Evolutionary conservation across 1,140 invertebrate species (phyloP), one percentile per base, ranked within the genome.

Genomic region (Saccostrea echinata): DNA sequence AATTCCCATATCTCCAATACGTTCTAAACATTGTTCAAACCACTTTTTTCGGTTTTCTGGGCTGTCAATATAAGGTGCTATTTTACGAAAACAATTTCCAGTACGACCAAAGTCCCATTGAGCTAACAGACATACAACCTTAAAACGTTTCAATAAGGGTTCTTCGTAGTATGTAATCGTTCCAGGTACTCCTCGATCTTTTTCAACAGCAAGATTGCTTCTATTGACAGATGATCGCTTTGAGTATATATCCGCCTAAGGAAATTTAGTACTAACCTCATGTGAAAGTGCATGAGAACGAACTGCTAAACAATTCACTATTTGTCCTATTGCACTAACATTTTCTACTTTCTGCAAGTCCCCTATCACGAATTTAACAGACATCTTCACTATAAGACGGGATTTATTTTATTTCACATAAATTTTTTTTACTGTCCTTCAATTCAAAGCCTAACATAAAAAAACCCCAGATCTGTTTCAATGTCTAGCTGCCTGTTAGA

Each of bases 11-110:
- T 16, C 24, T 33, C 13, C 68, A 71, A 71, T 24, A 27, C 30
- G 12, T 24, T 71, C 24, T 71, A 71, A 71, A 33, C 68, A 71
- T 33, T 16, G 68, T 71, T 71, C 68, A 71, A 71, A 71, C 68
- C 13, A 71, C 64, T 24, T 24, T 24, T 11, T 24, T 71, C 68
- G 1, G 68, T 71, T 33, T 71, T 71, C 68, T 21, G n/a, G 11
- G 11, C 24, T 71, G 68, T 71, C 68, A 27, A 11, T 71, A 33
- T 71, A 71, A 24, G 68, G 68, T 71, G 68, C 24, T 71, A 71
- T 71, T 71, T 71, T 24, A 16, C 68, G 68, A 33, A 21, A 33
- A 27, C 11, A 21, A 27, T 71, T n/a, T 21, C 64, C 6, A 71
- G 21, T 8, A 9, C 27, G 21, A 24, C 64, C 64, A 30, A 71